These are phyloP conservation scores for Cephus nigrinus DNA, from an alignment of 2,888 invertebrate genomes.

Conservation along the genomic window DNA sequence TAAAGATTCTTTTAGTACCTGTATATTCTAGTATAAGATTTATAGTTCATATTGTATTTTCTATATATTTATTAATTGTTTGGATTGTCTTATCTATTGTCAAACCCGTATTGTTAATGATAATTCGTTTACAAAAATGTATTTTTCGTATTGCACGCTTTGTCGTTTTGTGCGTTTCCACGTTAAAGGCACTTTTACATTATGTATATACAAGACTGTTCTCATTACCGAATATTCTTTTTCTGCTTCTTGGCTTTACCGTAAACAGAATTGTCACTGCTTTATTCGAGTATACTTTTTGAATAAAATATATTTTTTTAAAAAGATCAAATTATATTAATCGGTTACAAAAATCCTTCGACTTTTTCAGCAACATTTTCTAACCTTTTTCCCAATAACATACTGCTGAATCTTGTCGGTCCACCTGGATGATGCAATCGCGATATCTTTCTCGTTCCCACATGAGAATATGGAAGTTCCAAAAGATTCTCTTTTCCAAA, in stretches of 20 bases:
- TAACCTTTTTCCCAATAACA: slow-evolving; percentile 16
- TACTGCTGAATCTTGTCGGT: background rate
- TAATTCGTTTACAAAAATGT: background rate
- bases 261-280: background rate
- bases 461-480: background rate
- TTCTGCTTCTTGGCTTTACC: background rate
- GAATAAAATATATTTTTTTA: background rate
- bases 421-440: slow-evolving; percentile 11
- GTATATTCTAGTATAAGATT: background rate
- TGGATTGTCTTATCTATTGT: background rate
- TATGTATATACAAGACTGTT: background rate
- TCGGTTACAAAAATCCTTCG: slow-evolving; percentile 20
- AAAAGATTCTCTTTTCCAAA: background rate
- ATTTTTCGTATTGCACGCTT: background rate
- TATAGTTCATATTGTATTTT: background rate
- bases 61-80: background rate
- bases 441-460: background rate
- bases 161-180: background rate
- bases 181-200: background rate
- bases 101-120: background rate
- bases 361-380: slow-evolving; percentile 26
- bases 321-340: background rate
- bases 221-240: background rate
- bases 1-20: background rate
- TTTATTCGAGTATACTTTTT: background rate